Percentiles rank a stretch among this genome's conserved stretches.
Evolutionary conservation across 1,140 invertebrate genomes (phyloP).

Genomic region (Drosophila mojavensis): DNA sequence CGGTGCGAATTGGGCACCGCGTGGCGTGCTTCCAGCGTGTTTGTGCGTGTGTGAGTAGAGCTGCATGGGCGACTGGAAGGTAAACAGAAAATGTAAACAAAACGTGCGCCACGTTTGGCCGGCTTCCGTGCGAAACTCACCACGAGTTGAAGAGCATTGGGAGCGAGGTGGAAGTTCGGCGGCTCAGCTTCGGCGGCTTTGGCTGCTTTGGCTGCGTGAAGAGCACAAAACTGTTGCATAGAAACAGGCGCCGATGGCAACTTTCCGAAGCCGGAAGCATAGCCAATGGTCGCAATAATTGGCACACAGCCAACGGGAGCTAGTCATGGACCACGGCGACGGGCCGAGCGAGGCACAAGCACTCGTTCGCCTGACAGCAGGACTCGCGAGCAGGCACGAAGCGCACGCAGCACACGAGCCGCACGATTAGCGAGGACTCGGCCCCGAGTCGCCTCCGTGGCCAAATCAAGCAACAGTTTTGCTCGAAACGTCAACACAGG

Average conservation of each 20-base stretch:
- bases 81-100: constrained; percentile 75
- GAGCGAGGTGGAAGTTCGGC: not conserved
- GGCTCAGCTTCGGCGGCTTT: constrained; percentile 1
- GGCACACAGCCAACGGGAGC: constrained; percentile 71
- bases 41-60: constrained; percentile 13
- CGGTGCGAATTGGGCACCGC: not conserved
- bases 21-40: not conserved
- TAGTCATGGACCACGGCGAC: constrained; percentile 17
- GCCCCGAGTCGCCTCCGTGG: constrained; percentile 30
- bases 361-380: not conserved
- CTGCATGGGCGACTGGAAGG: constrained; percentile 47
- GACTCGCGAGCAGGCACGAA: not conserved
- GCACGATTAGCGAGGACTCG: not conserved
- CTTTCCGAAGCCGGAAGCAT: constrained; percentile 47
- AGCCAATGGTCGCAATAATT: constrained; percentile 31
- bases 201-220: constrained; percentile 3
- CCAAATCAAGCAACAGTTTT: constrained; percentile 67
- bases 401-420: not conserved
- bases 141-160: constrained; percentile 33
- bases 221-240: constrained; percentile 10
- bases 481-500: constrained; percentile 76
- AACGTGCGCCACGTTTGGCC: constrained; percentile 6
- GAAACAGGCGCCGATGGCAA: constrained; percentile 66
- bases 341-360: constrained; percentile 1
- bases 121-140: constrained; percentile 41